phyloP scores from a whole-genome alignment of 2,888 invertebrate genomes.

The Ypsolopha scabrella region DNA sequence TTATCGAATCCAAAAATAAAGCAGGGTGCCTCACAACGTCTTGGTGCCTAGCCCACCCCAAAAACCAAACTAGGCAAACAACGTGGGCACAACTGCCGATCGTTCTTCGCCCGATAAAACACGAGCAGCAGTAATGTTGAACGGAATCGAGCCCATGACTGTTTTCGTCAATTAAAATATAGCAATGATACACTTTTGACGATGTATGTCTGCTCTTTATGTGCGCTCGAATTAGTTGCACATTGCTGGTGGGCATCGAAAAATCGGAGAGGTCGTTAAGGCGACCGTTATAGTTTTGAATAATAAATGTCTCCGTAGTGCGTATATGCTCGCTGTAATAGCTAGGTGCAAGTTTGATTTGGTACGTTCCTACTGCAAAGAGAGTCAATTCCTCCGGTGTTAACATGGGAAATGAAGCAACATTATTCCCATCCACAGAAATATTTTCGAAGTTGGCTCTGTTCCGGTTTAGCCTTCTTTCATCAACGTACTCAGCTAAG shows the following conservation, averaged over 20 bases:
- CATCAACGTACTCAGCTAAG: constrained; percentile 8
- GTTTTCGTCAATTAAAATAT: neutral
- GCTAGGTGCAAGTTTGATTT: constrained; percentile 8
- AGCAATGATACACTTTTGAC: constrained; percentile 4
- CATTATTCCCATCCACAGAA: constrained; percentile 2
- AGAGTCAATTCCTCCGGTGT: constrained; percentile 6
- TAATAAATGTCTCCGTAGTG: constrained; percentile 5
- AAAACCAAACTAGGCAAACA: constrained; percentile 3
- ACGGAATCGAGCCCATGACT: constrained; percentile 3
- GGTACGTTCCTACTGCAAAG: constrained; percentile 3
- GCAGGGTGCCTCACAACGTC: constrained; percentile 7
- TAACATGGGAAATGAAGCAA: constrained; percentile 6
- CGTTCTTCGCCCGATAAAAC: constrained; percentile 8
- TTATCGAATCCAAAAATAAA: constrained; percentile 6
- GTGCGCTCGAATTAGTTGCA: constrained; percentile 7
- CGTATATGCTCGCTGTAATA: constrained; percentile 7
- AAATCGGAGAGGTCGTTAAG: constrained; percentile 2
- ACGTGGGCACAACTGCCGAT: constrained; percentile 9
- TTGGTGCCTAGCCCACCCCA: constrained; percentile 11
- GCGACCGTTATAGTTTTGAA: constrained; percentile 7
- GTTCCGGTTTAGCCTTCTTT: constrained; percentile 4
- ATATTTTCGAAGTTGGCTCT: constrained; percentile 5
- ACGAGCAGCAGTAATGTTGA: constrained; percentile 2
- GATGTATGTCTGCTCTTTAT: constrained; percentile 9
- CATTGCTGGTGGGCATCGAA: constrained; percentile 5